These are phyloP conservation scores for Pectinophora gossypiella DNA, from an alignment of 1,140 invertebrate species.

Conservation along the genomic window DNA sequence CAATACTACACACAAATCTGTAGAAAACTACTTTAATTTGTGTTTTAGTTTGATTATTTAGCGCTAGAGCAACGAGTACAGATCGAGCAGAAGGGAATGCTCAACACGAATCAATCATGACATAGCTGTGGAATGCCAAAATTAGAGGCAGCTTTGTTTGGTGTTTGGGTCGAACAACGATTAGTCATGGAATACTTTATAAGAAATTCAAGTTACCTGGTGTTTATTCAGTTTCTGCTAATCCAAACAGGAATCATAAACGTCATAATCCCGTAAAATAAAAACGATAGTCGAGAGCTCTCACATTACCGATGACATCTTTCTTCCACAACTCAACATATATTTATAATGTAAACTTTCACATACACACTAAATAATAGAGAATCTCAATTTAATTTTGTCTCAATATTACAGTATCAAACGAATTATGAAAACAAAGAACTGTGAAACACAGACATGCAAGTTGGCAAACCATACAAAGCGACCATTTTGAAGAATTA, in stretches of 20 bases:
- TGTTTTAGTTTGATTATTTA: neutral
- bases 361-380: conserved; percentile 35
- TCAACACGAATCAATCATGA: conserved; percentile 58
- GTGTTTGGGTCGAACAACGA: conserved; percentile 9
- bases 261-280: conserved; percentile 66
- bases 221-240: conserved; percentile 46
- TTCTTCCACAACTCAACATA: conserved; percentile 50
- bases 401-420: conserved; percentile 43
- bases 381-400: conserved; percentile 32
- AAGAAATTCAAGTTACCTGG: conserved; percentile 37
- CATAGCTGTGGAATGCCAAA: conserved; percentile 65
- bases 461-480: conserved; percentile 78
- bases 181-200: conserved; percentile 7
- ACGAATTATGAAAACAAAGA: conserved; percentile 74
- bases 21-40: too few species aligned
- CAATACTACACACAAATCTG: too few species aligned
- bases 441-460: conserved; percentile 73
- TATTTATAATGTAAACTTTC: conserved; percentile 32
- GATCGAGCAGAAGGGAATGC: conserved; percentile 27
- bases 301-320: conserved; percentile 71
- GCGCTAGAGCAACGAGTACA: neutral
- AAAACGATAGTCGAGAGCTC: conserved; percentile 64
- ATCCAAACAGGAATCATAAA: conserved; percentile 54
- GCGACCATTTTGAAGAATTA: conserved; percentile 79
- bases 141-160: conserved; percentile 60